Conservation (phyloP, 2,797 vertebrate genomes). For the Molossus molossus region DNA sequence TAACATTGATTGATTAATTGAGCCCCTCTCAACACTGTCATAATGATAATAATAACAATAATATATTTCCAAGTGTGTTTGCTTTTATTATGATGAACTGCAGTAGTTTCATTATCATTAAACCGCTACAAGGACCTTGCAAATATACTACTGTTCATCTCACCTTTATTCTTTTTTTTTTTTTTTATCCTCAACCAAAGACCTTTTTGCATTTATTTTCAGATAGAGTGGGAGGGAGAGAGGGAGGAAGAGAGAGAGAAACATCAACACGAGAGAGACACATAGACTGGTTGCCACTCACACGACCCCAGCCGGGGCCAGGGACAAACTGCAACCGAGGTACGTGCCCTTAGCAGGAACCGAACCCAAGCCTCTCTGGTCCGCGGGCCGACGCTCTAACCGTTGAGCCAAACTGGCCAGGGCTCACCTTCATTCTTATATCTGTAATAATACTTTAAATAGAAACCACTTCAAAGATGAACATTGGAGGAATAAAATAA, state of each 20-base stretch:
- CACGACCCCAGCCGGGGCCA: too few relatives aligned
- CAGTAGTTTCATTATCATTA: slow-evolving; percentile 63
- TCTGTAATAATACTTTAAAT: slow-evolving; percentile 65
- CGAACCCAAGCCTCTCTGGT: too few relatives aligned
- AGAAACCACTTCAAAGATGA: slow-evolving; percentile 70
- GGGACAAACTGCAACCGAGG: too few relatives aligned
- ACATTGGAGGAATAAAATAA: slow-evolving; percentile 59
- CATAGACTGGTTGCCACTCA: too few relatives aligned
- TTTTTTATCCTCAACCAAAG: too few relatives aligned
- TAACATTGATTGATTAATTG: slow-evolving; percentile 78
- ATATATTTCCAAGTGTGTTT: slow-evolving; percentile 72
- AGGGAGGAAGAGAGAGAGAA: too few relatives aligned
- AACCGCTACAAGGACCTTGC: slow-evolving; percentile 31
- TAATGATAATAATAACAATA: slow-evolving; percentile 76
- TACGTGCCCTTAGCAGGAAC: too few relatives aligned
- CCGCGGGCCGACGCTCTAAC: too few relatives aligned
- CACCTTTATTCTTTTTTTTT: slow-evolving; percentile 54
- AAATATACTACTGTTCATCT: not conserved
- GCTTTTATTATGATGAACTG: slow-evolving; percentile 53
- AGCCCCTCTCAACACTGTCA: slow-evolving; percentile 72
- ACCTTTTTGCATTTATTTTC: too few relatives aligned
- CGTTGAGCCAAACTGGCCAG: too few relatives aligned
- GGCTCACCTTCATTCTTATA: slow-evolving; percentile 67
- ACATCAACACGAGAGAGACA: too few relatives aligned
- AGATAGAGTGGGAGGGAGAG: too few relatives aligned